These are phyloP conservation scores for Novumbra hubbsi DNA, from an alignment of 2,797 vertebrate species.

Conservation along the genomic window DNA sequence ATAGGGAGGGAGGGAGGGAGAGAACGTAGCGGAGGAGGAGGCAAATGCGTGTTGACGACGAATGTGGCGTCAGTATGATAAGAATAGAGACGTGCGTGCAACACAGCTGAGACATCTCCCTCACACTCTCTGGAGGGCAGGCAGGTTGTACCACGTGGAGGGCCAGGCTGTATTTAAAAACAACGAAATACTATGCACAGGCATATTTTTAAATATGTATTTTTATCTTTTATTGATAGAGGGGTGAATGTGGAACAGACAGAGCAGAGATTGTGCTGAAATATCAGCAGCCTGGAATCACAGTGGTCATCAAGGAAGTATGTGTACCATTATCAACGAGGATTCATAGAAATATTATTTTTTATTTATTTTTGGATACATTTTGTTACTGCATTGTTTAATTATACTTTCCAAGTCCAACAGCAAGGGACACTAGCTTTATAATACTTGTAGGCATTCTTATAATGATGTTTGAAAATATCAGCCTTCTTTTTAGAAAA, in stretches of 20 bases:
- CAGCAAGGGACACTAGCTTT: not conserved
- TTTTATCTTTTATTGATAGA: no score
- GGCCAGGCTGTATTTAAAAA: not conserved
- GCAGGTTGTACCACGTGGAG: constrained; percentile 39
- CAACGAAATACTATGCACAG: not conserved
- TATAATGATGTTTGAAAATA: not conserved
- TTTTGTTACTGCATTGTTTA: not conserved
- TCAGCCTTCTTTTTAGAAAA: not conserved
- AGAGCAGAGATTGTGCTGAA: no score
- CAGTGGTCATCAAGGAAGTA: not conserved
- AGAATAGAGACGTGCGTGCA: constrained; percentile 82
- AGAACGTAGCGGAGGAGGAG: constrained; percentile 72
- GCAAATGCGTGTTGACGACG: constrained; percentile 77
- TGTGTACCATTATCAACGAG: not conserved
- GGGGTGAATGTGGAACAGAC: no score
- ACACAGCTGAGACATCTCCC: constrained; percentile 76
- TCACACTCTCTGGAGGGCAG: constrained; percentile 69
- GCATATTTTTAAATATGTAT: no score
- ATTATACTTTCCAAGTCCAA: not conserved
- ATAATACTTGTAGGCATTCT: not conserved
- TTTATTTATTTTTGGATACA: not conserved
- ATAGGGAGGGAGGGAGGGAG: constrained; percentile 61
- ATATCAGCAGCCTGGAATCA: no score
- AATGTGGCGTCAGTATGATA: constrained; percentile 80
- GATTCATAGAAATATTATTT: not conserved